Percentiles rank a stretch among this genome's conserved stretches.
Evolutionary conservation across 2,113 vertebrate genomes (phyloP).

Genomic region (Psittacula cyanocephala): DNA sequence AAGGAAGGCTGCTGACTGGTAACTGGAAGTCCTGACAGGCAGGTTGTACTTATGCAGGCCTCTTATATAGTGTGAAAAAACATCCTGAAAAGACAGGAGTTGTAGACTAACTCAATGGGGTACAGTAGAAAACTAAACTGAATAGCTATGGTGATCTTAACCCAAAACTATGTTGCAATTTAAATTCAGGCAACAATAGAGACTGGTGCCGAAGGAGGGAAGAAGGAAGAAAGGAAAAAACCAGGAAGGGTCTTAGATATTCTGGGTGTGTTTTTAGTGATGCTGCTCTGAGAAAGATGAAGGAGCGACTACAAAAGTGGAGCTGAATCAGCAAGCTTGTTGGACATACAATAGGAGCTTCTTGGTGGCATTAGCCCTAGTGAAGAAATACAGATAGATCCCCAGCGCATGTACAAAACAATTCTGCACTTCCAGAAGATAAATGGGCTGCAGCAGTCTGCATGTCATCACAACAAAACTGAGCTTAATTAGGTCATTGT

Average conservation of each 20-base stretch:
- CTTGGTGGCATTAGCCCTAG: neutral
- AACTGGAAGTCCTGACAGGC: neutral
- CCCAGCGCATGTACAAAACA: neutral
- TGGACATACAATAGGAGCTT: neutral
- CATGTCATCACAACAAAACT: neutral
- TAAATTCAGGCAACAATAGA: neutral
- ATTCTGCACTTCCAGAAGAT: neutral
- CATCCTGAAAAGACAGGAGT: neutral
- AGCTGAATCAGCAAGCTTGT: neutral
- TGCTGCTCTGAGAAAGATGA: neutral
- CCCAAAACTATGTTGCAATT: neutral
- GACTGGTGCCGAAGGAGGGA: neutral
- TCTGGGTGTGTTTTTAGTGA: neutral
- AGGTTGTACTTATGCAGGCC: neutral
- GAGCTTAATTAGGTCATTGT: neutral
- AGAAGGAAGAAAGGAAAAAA: neutral
- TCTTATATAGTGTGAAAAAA: neutral
- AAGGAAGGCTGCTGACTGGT: neutral
- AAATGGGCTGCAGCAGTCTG: neutral
- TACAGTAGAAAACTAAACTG: neutral
- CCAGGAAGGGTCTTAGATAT: neutral
- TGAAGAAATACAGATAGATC: neutral
- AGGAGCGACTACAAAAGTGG: neutral
- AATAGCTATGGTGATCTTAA: neutral
- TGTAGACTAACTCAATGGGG: neutral